These are phyloP conservation scores for Neotoxoptera formosana DNA, from an alignment of 1,140 invertebrate genomes.

Conservation along the genomic window DNA sequence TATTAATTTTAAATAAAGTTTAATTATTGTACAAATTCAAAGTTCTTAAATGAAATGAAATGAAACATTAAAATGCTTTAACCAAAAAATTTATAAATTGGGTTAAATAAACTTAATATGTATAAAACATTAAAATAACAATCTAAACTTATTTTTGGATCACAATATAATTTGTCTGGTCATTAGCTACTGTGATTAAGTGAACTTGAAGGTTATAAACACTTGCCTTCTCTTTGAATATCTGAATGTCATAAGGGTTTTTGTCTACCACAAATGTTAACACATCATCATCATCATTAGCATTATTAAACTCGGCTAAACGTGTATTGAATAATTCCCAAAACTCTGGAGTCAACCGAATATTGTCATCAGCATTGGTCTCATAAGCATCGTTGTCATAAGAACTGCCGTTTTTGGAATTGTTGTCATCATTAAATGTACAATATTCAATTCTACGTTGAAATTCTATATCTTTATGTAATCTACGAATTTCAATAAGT, in stretches of 20 bases:
- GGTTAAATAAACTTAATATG: no score
- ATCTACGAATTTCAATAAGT: not conserved
- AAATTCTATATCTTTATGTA: constrained; percentile 38
- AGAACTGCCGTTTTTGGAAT: no score
- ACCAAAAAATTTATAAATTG: no score
- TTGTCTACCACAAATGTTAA: not conserved
- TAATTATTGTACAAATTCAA: no score
- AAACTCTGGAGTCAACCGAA: not conserved
- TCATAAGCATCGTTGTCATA: no score
- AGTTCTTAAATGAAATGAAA: no score
- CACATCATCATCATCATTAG: constrained; percentile 31
- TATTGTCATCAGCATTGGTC: not conserved
- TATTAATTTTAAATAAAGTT: not conserved
- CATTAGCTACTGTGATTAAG: not conserved
- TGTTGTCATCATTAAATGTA: not conserved
- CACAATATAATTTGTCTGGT: not conserved
- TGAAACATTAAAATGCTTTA: no score
- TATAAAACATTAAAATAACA: no score
- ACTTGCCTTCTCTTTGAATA: constrained; percentile 1
- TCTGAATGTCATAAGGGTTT: constrained; percentile 23
- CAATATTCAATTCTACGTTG: constrained; percentile 1
- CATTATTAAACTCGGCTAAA: not conserved
- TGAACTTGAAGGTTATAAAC: not conserved
- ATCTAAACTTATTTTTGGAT: not conserved
- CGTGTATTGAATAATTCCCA: constrained; percentile 39